A percentile compares a stretch with the other conserved stretches of the same genome.
These are phyloP conservation scores for Lissonota sp. DNA, from an alignment of 2,888 invertebrate species.

Conservation along the genomic window DNA sequence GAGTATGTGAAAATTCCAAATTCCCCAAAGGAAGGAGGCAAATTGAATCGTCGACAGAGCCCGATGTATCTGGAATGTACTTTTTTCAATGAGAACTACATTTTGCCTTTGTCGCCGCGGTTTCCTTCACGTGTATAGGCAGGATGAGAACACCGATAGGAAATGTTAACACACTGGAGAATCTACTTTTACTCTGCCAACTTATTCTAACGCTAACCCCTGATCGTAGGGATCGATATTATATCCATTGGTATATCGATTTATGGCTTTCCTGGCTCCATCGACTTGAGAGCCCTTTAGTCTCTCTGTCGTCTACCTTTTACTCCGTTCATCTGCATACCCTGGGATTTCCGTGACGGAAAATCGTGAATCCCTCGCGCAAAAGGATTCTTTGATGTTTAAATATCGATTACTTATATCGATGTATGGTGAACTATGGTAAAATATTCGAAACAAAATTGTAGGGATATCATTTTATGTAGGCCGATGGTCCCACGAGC, in stretches of 20 bases:
- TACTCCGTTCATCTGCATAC: background rate
- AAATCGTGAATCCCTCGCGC: background rate
- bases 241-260: constrained; percentile 8
- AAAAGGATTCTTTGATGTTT: constrained; percentile 5
- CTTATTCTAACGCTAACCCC: constrained; percentile 21
- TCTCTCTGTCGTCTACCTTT: too few species aligned
- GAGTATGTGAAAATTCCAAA: constrained; percentile 35
- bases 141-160: background rate
- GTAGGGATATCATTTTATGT: background rate
- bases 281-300: background rate
- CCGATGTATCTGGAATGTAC: constrained; percentile 33
- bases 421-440: background rate
- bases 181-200: background rate
- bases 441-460: constrained; percentile 12
- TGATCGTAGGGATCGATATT: background rate
- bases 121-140: background rate
- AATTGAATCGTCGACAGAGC: constrained; percentile 38
- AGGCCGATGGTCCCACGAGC: background rate
- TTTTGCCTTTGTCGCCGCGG: background rate
- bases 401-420: constrained; percentile 1
- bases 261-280: constrained; percentile 3
- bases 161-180: constrained; percentile 4
- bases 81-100: constrained; percentile 27
- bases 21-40: constrained; percentile 25
- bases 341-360: background rate